Conservation (phyloP, 1,140 invertebrate species). For the Drosophila cardini region DNA sequence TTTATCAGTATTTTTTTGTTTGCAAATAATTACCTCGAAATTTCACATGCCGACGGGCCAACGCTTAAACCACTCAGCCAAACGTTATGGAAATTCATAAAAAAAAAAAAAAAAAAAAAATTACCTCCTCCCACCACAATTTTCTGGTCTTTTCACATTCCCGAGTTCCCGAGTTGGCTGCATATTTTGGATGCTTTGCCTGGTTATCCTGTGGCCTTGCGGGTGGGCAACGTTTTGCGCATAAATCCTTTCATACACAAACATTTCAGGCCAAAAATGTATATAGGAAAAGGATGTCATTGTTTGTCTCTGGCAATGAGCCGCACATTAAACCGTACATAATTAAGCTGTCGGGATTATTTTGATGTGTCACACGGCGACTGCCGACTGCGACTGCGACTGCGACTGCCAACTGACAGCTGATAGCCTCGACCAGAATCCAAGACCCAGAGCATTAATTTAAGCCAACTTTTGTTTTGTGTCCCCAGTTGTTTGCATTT, state of each 20-base stretch:
- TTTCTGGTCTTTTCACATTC: background rate
- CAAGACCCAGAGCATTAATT: slow-evolving; percentile 51
- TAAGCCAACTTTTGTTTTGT: slow-evolving; percentile 81
- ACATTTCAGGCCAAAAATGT: slow-evolving; percentile 14
- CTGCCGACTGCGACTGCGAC: slow-evolving; percentile 65
- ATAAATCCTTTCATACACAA: slow-evolving; percentile 74
- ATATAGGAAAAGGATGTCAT: slow-evolving; percentile 48
- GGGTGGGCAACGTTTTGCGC: slow-evolving; percentile 72
- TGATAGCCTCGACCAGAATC: background rate
- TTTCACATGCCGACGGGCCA: slow-evolving; percentile 43
- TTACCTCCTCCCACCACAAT: background rate
- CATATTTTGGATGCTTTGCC: slow-evolving; percentile 53
- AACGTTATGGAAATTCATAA: slow-evolving; percentile 81
- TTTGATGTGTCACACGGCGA: slow-evolving; percentile 82
- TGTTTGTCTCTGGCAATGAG: slow-evolving; percentile 70
- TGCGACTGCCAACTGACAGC: slow-evolving; percentile 79
- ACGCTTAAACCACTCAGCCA: slow-evolving; percentile 76
- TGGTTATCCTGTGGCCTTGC: slow-evolving; percentile 55
- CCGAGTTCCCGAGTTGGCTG: slow-evolving; percentile 8
- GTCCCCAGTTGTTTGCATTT: slow-evolving; percentile 25
- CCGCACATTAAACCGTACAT: slow-evolving; percentile 70
- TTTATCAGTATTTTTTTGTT: slow-evolving; percentile 40
- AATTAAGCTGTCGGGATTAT: slow-evolving; percentile 84
- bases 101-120: slow-evolving; percentile 53
- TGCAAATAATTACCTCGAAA: slow-evolving; percentile 78